A percentile compares a stretch with the other conserved stretches of the same genome.
Evolutionary conservation across 2,797 vertebrate species (phyloP).

Genomic region (Miichthys miiuy): DNA sequence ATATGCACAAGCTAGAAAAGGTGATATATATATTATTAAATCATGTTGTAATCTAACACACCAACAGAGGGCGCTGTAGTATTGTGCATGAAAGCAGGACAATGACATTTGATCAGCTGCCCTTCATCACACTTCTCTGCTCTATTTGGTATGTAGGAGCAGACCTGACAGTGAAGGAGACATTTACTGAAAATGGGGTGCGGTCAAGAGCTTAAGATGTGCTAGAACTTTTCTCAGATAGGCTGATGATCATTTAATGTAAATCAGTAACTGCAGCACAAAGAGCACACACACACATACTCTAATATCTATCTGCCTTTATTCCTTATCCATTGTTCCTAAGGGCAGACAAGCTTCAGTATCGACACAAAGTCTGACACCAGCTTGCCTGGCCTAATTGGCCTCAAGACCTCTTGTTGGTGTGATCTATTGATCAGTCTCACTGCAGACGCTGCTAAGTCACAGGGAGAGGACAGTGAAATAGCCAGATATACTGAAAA

Average conservation of each 20-base stretch:
- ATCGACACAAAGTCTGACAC: conserved; percentile 73
- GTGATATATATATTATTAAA: not conserved
- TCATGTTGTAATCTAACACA: not conserved
- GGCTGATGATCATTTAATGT: conserved; percentile 59
- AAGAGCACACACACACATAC: not conserved
- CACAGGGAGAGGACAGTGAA: conserved; percentile 62
- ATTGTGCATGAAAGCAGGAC: conserved; percentile 55
- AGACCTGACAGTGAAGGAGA: conserved; percentile 59
- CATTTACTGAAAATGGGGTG: conserved; percentile 71
- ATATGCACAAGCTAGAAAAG: conserved; percentile 11
- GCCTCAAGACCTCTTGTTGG: conserved; percentile 79
- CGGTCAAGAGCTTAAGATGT: conserved; percentile 60
- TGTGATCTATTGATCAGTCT: conserved; percentile 78
- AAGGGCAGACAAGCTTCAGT: conserved; percentile 66
- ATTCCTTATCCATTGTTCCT: conserved; percentile 65
- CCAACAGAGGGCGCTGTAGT: conserved; percentile 77
- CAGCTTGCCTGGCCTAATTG: conserved; percentile 74
- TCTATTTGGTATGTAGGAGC: conserved; percentile 71
- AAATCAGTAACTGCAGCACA: conserved; percentile 42
- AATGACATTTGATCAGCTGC: conserved; percentile 61
- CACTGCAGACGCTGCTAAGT: conserved; percentile 68
- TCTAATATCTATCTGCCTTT: conserved; percentile 45
- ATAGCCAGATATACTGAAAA: conserved; percentile 56
- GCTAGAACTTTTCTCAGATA: conserved; percentile 49
- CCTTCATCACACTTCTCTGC: conserved; percentile 56